Percentiles rank a stretch among this genome's conserved stretches.
These are phyloP conservation scores for Dunckerocampus dactyliophorus DNA, from an alignment of 2,113 vertebrate species.

Conservation along the genomic window DNA sequence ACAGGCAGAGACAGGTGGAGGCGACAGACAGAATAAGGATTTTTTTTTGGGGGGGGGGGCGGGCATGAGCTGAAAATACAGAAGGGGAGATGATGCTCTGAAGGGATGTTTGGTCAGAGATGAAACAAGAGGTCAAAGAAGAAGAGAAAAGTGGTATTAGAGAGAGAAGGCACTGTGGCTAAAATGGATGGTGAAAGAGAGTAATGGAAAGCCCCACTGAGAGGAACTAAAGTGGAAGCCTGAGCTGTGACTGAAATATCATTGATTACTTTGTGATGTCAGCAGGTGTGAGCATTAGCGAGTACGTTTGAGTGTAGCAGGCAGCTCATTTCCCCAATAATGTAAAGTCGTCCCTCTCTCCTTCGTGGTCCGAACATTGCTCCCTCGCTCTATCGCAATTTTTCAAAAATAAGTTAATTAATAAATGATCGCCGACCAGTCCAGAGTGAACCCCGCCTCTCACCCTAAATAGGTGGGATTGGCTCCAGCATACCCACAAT, in stretches of 20 bases:
- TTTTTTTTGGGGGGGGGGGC: constrained; percentile 16
- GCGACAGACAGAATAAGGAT: constrained; percentile 43
- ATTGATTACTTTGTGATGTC: constrained; percentile 29
- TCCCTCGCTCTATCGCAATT: too few relatives aligned
- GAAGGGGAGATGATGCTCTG: constrained; percentile 31
- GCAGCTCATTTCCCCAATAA: neutral
- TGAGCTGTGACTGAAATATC: constrained; percentile 33
- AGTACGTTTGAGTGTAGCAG: neutral
- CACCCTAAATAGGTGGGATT: too few relatives aligned
- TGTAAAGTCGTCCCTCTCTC: too few relatives aligned
- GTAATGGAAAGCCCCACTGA: constrained; percentile 3
- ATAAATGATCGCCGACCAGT: too few relatives aligned
- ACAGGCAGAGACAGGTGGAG: constrained; percentile 34
- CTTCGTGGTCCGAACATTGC: too few relatives aligned
- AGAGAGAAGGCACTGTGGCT: constrained; percentile 12
- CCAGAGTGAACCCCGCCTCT: too few relatives aligned
- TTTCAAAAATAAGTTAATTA: too few relatives aligned
- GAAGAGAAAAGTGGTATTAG: constrained; percentile 24
- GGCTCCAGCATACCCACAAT: too few relatives aligned
- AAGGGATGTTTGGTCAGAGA: constrained; percentile 21
- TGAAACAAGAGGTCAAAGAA: constrained; percentile 39
- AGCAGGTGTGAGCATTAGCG: constrained; percentile 13
- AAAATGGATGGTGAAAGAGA: constrained; percentile 13
- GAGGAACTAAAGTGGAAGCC: constrained; percentile 30
- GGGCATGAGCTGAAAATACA: constrained; percentile 19